A percentile compares a stretch with the other conserved stretches of the same genome.
Evolutionary conservation across 1,140 invertebrate genomes (phyloP).

Genomic region (Spodoptera frugiperda): DNA sequence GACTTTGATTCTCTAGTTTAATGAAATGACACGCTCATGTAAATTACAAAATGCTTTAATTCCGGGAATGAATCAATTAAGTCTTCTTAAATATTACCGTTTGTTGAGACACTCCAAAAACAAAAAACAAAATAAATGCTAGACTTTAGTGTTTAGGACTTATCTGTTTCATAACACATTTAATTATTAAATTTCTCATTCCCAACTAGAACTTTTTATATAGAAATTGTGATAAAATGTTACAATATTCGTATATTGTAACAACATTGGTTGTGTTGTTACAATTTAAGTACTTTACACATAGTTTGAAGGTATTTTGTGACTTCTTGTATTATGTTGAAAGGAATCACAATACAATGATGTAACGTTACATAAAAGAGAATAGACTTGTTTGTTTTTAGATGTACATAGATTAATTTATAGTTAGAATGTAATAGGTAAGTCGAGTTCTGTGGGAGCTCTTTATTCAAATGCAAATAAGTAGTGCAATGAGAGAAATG

Average conservation of each 20-base stretch:
- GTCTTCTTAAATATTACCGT: background rate
- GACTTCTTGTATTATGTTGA: background rate
- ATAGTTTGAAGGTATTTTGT: background rate
- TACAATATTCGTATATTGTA: too few relatives aligned
- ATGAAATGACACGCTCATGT: constrained; percentile 6
- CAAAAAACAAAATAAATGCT: too few relatives aligned
- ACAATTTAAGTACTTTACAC: constrained; percentile 5
- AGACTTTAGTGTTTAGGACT: too few relatives aligned
- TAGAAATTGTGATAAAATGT: too few relatives aligned
- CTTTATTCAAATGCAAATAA: constrained; percentile 6
- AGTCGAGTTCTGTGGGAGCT: background rate
- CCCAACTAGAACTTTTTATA: too few relatives aligned
- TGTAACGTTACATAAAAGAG: background rate
- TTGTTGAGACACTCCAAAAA: too few relatives aligned
- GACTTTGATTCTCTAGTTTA: constrained; percentile 2
- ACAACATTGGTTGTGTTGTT: too few relatives aligned
- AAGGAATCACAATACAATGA: background rate
- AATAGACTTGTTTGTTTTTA: background rate
- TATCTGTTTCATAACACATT: too few relatives aligned
- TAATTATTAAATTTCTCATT: too few relatives aligned
- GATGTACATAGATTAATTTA: background rate
- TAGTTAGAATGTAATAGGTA: background rate
- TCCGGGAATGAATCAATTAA: constrained; percentile 40
- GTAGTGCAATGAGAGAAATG: background rate
- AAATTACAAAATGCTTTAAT: constrained; percentile 25